Evolutionary conservation across 2,797 vertebrate species (phyloP), one percentile per base, ranked within the genome.

Genomic region (Enteromius anoplus): DNA sequence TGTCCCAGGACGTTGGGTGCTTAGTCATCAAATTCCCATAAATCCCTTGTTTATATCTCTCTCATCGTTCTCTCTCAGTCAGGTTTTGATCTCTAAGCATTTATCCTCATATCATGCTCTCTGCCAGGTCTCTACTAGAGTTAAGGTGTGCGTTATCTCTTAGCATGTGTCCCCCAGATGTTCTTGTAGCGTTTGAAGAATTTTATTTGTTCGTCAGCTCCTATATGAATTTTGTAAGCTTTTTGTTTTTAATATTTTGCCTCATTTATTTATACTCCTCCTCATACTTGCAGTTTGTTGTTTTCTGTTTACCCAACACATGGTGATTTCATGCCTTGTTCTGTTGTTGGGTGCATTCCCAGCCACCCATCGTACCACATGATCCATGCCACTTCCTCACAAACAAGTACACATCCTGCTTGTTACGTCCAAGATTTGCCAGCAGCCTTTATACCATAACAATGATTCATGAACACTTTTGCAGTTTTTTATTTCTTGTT

Each of bases 11-110:
- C 66, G 26, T 21, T 42, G 53, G 66, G 53, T 73, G 70, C 76
- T 80, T 75, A 49, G 34, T 80, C 69, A 75, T 84, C 83, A 84
- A 60, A 84, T 75, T 68, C 70, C 60, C 40, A 65, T 53, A 79
- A 76, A 71, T 45, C 76, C 88, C 64, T 71, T 76, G 84, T 90
- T 87, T 83, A 75, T 87, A 69, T 42, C 75, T 78, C 62, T 85
- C 84, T 86, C 87, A 26, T 86, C 84, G 85, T 87, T 75, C 81
- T 76, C 79, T 75, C 77, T 80, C 80, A 65, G 60, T 75, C 75
- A 51, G 68, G 68, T 42, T 79, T 80, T 73, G 69, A 66, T 72
- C 68, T 66, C 62, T 15, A 29, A 75, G 34, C 62, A 79, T 75
- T 69, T 80, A 60, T 68, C 78, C 53, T 70, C 68, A 49, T 58